A percentile compares a stretch with the other conserved stretches of the same genome.
Evolutionary conservation across 2,113 vertebrate species (phyloP).

Genomic region (Podiceps cristatus): DNA sequence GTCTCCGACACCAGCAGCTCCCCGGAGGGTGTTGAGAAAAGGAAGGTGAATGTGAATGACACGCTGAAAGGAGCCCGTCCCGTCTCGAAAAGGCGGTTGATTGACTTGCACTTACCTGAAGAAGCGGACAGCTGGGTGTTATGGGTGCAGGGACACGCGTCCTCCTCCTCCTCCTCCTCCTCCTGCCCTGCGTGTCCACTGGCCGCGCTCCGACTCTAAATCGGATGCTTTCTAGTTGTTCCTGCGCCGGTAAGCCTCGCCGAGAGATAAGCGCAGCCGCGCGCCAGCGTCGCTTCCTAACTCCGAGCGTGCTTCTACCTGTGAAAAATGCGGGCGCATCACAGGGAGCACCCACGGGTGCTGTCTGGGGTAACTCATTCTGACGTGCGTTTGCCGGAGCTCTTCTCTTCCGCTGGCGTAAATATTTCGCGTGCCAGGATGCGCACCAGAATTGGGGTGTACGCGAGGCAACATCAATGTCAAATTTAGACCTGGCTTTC

Average conservation of each 20-base stretch:
- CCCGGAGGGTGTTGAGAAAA: neutral
- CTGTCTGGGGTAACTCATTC: neutral
- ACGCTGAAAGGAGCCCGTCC: neutral
- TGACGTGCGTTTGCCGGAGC: neutral
- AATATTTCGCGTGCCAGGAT: neutral
- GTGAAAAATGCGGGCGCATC: fast-evolving
- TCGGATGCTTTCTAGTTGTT: neutral
- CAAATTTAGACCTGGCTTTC: neutral
- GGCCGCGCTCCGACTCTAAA: fast-evolving
- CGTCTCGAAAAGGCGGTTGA: neutral
- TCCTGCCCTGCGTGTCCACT: neutral
- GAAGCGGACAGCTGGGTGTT: neutral
- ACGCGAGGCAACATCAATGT: too few relatives aligned
- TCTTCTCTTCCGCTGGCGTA: neutral
- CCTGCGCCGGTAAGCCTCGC: neutral
- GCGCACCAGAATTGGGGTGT: neutral
- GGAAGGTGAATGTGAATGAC: neutral
- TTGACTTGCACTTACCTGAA: neutral
- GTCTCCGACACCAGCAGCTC: neutral
- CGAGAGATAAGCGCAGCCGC: fast-evolving
- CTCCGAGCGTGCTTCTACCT: neutral
- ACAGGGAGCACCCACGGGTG: neutral
- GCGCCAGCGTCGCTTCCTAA: fast-evolving
- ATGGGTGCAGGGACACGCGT: neutral
- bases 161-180: too few relatives aligned